Evolutionary conservation across 1,140 invertebrate species (phyloP).

Genomic region (Phymastichus coffea): DNA sequence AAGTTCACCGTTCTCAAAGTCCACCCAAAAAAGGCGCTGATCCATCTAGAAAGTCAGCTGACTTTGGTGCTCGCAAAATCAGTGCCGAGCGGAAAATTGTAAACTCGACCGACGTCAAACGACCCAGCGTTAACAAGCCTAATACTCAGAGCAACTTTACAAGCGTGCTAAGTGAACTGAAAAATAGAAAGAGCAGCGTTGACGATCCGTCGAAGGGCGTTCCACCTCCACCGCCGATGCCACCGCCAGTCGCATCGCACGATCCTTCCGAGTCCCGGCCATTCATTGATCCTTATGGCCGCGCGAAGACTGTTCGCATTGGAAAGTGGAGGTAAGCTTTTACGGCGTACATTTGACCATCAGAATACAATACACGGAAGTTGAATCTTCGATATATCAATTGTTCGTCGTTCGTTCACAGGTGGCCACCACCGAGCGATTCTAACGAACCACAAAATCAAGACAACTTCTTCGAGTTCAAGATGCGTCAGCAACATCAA

Average conservation of each 20-base stretch:
- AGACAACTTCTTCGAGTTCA: slow-evolving; percentile 83
- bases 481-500: slow-evolving; percentile 68
- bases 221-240: slow-evolving; percentile 82
- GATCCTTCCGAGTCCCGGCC: slow-evolving; percentile 76
- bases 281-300: slow-evolving; percentile 86
- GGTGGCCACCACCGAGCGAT: slow-evolving; percentile 91
- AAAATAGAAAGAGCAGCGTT: slow-evolving; percentile 63
- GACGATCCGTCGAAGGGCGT: slow-evolving; percentile 61
- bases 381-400: too few species aligned
- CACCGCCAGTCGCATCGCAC: slow-evolving; percentile 75
- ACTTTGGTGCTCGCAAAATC: slow-evolving; percentile 47
- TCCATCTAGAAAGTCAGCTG: slow-evolving; percentile 41
- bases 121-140: slow-evolving; percentile 42
- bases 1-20: slow-evolving; percentile 56
- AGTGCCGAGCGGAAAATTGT: slow-evolving; percentile 45
- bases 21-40: slow-evolving; percentile 47
- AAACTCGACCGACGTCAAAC: slow-evolving; percentile 39
- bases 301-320: slow-evolving; percentile 92
- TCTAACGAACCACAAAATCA: slow-evolving; percentile 63
- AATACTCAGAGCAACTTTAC: slow-evolving; percentile 59
- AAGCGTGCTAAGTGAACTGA: slow-evolving; percentile 60
- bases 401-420: too few species aligned
- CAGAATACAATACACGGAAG: too few species aligned
- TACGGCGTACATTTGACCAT: too few species aligned
- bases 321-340: slow-evolving; percentile 79